phyloP scores from a whole-genome alignment of 2,888 invertebrate genomes.

The Parelbella ahira region DNA sequence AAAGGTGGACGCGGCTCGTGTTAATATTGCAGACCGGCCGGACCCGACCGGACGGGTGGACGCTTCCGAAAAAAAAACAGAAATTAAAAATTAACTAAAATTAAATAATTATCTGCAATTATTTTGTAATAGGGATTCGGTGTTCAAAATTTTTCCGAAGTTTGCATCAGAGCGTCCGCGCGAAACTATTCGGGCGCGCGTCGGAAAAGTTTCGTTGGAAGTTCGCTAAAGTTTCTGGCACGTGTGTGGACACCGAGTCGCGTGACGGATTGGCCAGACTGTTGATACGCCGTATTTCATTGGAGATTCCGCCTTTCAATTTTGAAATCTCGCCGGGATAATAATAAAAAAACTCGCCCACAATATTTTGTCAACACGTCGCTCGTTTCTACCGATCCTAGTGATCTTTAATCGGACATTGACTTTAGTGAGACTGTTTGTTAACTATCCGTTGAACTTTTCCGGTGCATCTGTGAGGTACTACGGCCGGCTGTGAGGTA shows the following conservation, averaged over 20 bases:
- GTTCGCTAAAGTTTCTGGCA: slow-evolving; percentile 60
- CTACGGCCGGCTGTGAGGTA: slow-evolving; percentile 49
- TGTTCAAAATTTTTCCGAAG: slow-evolving; percentile 35
- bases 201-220: slow-evolving; percentile 57
- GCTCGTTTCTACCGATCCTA: slow-evolving; percentile 45
- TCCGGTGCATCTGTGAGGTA: slow-evolving; percentile 51
- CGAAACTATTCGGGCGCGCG: slow-evolving; percentile 52
- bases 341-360: too few species aligned
- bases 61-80: slow-evolving; percentile 62
- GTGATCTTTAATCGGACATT: slow-evolving; percentile 56
- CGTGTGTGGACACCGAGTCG: slow-evolving; percentile 58
- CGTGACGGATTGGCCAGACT: slow-evolving; percentile 53
- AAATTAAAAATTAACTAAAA: slow-evolving; percentile 39
- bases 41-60: slow-evolving; percentile 77
- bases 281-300: slow-evolving; percentile 39
- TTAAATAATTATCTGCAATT: slow-evolving; percentile 50
- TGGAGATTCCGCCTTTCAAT: slow-evolving; percentile 37
- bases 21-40: slow-evolving; percentile 79
- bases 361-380: slow-evolving; percentile 42
- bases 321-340: slow-evolving; percentile 29
- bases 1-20: slow-evolving; percentile 79
- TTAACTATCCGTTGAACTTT: slow-evolving; percentile 59
- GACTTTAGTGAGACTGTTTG: slow-evolving; percentile 66
- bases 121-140: slow-evolving; percentile 38
- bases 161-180: slow-evolving; percentile 36